Evolutionary conservation across 2,888 invertebrate genomes (phyloP).

Genomic region (Frankliniella intonsa): DNA sequence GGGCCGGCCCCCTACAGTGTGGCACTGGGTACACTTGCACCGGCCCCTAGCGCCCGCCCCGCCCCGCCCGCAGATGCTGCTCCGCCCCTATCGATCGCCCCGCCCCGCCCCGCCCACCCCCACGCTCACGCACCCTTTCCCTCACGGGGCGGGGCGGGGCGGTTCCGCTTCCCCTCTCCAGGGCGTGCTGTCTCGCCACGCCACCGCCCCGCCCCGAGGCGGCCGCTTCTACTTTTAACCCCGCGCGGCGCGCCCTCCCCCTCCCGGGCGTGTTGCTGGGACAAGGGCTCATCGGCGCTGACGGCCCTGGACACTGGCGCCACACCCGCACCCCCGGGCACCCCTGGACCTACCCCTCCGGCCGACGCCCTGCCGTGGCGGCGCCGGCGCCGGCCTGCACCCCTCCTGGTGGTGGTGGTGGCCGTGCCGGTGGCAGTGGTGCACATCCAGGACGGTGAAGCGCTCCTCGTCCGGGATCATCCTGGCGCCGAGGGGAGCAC

Average conservation of each 20-base stretch:
- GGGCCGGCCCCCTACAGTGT: too few species aligned
- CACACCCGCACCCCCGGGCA: neutral
- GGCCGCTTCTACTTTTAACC: neutral
- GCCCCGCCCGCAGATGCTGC: constrained; percentile 1
- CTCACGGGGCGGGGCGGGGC: neutral
- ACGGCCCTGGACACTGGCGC: neutral
- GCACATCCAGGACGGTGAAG: neutral
- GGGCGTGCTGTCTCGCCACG: neutral
- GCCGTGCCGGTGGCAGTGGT: neutral
- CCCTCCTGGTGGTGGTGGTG: neutral
- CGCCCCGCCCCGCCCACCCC: neutral
- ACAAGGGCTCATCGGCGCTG: neutral
- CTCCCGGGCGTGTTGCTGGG: neutral
- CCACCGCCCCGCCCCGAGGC: neutral
- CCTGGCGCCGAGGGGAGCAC: neutral
- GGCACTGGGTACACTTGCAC: too few species aligned
- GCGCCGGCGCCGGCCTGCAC: neutral
- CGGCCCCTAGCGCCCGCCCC: neutral
- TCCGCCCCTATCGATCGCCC: neutral
- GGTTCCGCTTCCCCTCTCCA: neutral
- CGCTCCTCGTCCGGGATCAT: neutral
- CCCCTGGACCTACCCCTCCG: neutral
- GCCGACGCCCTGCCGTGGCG: neutral
- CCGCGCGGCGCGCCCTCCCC: neutral
- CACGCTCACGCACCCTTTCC: neutral